Base-by-base conservation (phyloP, 2,113 vertebrate species). In the Strix uralensis region DNA sequence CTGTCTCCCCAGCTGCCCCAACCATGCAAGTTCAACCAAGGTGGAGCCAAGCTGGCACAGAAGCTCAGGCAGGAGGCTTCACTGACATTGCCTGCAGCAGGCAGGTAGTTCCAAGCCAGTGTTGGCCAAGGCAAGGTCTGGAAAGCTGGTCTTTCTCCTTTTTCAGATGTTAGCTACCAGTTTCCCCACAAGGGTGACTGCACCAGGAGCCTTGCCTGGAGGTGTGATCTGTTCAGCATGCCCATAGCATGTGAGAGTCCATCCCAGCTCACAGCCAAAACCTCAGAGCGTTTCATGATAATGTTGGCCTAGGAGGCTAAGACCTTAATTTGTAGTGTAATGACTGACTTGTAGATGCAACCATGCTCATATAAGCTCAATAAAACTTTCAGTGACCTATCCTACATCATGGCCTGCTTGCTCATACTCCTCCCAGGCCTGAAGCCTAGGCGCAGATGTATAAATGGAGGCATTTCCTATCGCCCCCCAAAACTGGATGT, bases 21-120 rank as follows among this genome's bases (percentile, higher is more conserved):
- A 15, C 34, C 0, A 0, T 22, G 20, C 0, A 0, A 26, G 9
- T 14, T 36, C 2, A 17, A 2, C 14, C 0, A 2, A 72, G 36
- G 9, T 21, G 29, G 26, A 82, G 32, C 26, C 1, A 15, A 71
- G 38, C 11, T 4, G 1, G 32, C 1, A 4, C 0, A 0, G 52
- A 36, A 25, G 29, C 0, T 2, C 0, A 15, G 58, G 32, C 8
- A 27, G 22, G 9, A 2, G 1, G 17, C 3, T 14, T 9, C 15
- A 14, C 22, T 26, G 34, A 40, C 27, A 13, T 5, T 42, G 21
- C 25, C 36, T 52, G 38, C 10, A 79, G 30, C 51, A 74, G 17
- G 20, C 44, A 46, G 16, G n/a, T 10, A 18, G 10, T 13, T 90
- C 86, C 47, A 44, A 69, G 38, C 4, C 36, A 63, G 4, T 2